A percentile compares a stretch with the other conserved stretches of the same genome.
Evolutionary conservation across 2,113 vertebrate genomes (phyloP).

Genomic region (Onychostoma macrolepis): DNA sequence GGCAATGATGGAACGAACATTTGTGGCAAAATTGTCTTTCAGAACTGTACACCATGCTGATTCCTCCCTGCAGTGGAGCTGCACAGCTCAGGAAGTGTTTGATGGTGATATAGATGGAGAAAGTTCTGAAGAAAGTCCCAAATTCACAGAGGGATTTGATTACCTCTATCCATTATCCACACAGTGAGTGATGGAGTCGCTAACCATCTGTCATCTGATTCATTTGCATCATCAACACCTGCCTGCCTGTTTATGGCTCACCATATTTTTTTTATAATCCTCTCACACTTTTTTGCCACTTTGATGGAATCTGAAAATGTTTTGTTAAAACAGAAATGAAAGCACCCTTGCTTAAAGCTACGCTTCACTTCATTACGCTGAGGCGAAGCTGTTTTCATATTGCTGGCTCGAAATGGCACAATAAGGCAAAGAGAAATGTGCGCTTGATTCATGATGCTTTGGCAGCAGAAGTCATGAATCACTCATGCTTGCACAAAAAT

Average conservation of each 20-base stretch:
- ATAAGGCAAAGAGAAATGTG: constrained; percentile 41
- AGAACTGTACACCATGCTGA: constrained; percentile 41
- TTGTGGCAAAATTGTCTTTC: constrained; percentile 33
- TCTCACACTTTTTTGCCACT: constrained; percentile 62
- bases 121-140: constrained; percentile 98
- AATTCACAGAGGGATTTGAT: constrained; percentile 98
- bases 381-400: constrained; percentile 27
- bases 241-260: constrained; percentile 85
- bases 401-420: constrained; percentile 9
- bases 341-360: constrained; percentile 40
- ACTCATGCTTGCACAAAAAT: background rate
- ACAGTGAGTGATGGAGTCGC: constrained; percentile 93
- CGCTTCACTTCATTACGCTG: constrained; percentile 20
- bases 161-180: constrained; percentile 99
- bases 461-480: constrained; percentile 2
- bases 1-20: constrained; percentile 25
- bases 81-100: constrained; percentile 63
- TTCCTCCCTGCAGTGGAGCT: constrained; percentile 45
- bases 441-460: constrained; percentile 15
- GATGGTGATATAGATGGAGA: constrained; percentile 82
- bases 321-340: constrained; percentile 78
- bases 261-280: constrained; percentile 64
- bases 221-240: constrained; percentile 95
- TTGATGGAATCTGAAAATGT: constrained; percentile 90
- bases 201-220: constrained; percentile 99